These are phyloP conservation scores for Drosophila orosa DNA, from an alignment of 1,140 invertebrate genomes.

Conservation along the genomic window DNA sequence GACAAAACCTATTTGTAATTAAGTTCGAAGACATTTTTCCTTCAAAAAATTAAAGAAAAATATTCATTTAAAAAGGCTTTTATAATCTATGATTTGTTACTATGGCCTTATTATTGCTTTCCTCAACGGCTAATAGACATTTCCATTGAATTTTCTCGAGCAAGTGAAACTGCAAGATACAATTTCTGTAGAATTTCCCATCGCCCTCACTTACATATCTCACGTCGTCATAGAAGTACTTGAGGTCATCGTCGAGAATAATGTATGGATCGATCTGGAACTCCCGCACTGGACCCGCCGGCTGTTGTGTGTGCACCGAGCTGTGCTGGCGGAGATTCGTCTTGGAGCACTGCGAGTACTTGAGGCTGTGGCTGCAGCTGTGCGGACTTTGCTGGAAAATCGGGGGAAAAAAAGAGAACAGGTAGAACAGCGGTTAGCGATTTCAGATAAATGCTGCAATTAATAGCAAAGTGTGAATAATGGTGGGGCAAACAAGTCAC, in stretches of 20 bases:
- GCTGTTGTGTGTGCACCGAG: constrained; percentile 88
- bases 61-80: not conserved
- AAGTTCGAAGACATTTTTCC: not conserved
- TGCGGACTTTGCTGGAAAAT: constrained; percentile 52
- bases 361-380: constrained; percentile 45
- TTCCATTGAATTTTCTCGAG: too few relatives aligned
- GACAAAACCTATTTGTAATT: not conserved
- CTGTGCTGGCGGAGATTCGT: constrained; percentile 84
- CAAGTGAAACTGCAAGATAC: not conserved
- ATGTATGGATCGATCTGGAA: constrained; percentile 93
- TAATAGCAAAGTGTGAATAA: constrained; percentile 71
- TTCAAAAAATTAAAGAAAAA: not conserved
- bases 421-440: constrained; percentile 36
- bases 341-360: constrained; percentile 42
- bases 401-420: not conserved
- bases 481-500: constrained; percentile 58
- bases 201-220: constrained; percentile 87
- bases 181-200: not conserved
- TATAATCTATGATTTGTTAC: not conserved
- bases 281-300: constrained; percentile 90
- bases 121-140: not conserved
- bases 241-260: constrained; percentile 92
- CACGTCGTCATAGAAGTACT: constrained; percentile 92
- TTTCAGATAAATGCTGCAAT: constrained; percentile 51
- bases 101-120: not conserved